Evolutionary conservation across 2,113 vertebrate species (phyloP).

Genomic region (Globicephala melas): DNA sequence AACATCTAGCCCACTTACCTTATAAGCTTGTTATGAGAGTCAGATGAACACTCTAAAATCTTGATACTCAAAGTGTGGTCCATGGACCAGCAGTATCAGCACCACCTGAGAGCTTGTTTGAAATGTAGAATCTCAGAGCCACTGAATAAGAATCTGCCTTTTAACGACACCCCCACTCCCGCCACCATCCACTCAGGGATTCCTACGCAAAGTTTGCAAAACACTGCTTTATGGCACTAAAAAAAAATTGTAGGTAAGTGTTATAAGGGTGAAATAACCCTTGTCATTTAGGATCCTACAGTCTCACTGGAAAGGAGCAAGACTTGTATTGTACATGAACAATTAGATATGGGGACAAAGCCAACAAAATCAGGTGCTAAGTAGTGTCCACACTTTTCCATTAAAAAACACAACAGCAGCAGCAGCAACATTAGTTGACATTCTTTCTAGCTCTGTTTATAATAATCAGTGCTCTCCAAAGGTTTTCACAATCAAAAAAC

Average conservation of each 20-base stretch:
- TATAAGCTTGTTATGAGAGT: neutral
- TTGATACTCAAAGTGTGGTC: neutral
- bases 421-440: neutral
- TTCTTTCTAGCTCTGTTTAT: neutral
- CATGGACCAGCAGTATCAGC: neutral
- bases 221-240: neutral
- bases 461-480: neutral
- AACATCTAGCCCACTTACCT: neutral
- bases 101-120: neutral
- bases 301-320: neutral
- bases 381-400: neutral
- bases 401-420: neutral
- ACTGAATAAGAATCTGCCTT: neutral
- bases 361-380: neutral
- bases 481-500: neutral
- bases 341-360: neutral
- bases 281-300: neutral
- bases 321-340: neutral
- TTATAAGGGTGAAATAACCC: neutral
- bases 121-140: neutral
- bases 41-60: neutral
- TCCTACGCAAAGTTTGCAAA: neutral
- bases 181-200: neutral
- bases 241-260: neutral
- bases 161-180: neutral